A percentile compares a stretch with the other conserved stretches of the same genome.
Evolutionary conservation across 2,888 invertebrate genomes (phyloP).

Genomic region (Brachypalpus laphriformis): DNA sequence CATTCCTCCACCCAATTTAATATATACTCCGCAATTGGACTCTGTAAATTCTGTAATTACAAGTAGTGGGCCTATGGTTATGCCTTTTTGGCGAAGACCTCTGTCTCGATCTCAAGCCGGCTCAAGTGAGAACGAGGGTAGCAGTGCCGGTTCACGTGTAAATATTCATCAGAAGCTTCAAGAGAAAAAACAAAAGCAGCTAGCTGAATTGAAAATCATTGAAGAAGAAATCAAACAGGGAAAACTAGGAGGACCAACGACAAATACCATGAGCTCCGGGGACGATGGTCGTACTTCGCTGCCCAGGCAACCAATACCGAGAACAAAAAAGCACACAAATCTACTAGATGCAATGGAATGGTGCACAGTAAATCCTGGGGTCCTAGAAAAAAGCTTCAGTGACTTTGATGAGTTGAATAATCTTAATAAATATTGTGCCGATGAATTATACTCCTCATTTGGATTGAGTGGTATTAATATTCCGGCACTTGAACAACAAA

Average conservation of each 20-base stretch:
- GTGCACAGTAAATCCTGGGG: constrained; percentile 53
- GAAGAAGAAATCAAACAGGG: constrained; percentile 95
- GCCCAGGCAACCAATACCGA: constrained; percentile 87
- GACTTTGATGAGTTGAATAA: constrained; percentile 78
- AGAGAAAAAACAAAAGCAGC: constrained; percentile 94
- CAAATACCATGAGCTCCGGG: constrained; percentile 83
- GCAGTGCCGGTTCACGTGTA: constrained; percentile 89
- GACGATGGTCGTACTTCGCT: constrained; percentile 83
- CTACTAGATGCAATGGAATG: constrained; percentile 82
- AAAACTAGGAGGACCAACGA: constrained; percentile 86
- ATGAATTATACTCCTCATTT: constrained; percentile 76
- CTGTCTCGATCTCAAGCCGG: constrained; percentile 85
- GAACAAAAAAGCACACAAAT: constrained; percentile 87
- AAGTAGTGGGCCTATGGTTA: constrained; percentile 82
- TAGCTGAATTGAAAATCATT: constrained; percentile 91
- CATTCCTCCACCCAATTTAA: constrained; percentile 88
- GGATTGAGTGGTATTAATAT: constrained; percentile 77
- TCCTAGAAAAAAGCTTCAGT: constrained; percentile 81
- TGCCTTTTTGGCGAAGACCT: constrained; percentile 91
- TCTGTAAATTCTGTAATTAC: constrained; percentile 45
- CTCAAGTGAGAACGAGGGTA: constrained; percentile 90
- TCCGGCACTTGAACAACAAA: constrained; percentile 76
- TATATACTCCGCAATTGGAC: constrained; percentile 73
- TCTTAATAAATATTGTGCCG: constrained; percentile 75
- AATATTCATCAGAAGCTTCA: constrained; percentile 94